Evolutionary conservation across 2,888 invertebrate species (phyloP).

Genomic region (Drosophila rubida): DNA sequence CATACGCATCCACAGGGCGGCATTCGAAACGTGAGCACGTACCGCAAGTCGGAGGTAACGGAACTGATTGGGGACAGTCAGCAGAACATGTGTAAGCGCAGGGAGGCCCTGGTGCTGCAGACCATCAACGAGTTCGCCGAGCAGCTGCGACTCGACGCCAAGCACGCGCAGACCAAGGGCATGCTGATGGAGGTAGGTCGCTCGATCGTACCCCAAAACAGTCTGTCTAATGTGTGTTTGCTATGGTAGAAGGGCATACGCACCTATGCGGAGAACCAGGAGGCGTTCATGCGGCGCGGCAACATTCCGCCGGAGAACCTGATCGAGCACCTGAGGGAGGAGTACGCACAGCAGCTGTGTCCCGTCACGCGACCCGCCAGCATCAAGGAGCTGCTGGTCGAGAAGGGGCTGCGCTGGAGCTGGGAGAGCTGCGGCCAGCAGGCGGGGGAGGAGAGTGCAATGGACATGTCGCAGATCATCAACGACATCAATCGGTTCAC

Average conservation of each 20-base stretch:
- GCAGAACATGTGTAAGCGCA: neutral
- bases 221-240: neutral
- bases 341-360: neutral
- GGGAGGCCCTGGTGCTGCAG: neutral
- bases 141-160: neutral
- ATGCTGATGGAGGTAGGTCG: constrained; percentile 22
- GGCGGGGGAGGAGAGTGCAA: neutral
- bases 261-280: neutral
- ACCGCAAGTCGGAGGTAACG: neutral
- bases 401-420: neutral
- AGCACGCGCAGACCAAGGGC: neutral
- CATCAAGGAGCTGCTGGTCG: neutral
- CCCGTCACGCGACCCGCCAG: neutral
- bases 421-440: neutral
- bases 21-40: neutral
- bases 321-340: neutral
- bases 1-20: constrained; percentile 22
- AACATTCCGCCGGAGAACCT: neutral
- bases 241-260: constrained; percentile 22
- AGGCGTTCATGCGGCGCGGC: neutral
- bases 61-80: constrained; percentile 24
- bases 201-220: no score
- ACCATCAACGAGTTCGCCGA: neutral
- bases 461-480: constrained; percentile 19
- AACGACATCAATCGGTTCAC: constrained; percentile 44